phyloP scores from a whole-genome alignment of 2,888 invertebrate genomes.

The Erannis defoliaria region DNA sequence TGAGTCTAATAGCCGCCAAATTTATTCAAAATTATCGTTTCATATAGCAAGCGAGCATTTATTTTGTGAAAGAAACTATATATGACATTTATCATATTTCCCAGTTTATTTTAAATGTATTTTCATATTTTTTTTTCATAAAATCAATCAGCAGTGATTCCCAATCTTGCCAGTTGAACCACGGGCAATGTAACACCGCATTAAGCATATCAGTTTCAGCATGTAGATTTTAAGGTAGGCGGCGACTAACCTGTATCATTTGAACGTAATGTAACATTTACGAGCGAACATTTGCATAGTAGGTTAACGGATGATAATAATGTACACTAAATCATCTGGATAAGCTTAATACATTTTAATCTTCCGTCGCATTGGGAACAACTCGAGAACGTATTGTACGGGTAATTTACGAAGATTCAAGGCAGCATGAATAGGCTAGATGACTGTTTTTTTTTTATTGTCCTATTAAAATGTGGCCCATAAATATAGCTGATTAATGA shows the following conservation, averaged over 20 bases:
- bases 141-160: conserved; percentile 51
- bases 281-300: not conserved
- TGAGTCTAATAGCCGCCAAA: not conserved
- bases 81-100: not conserved
- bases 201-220: conserved; percentile 76
- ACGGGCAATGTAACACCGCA: conserved; percentile 56
- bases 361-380: too few species aligned
- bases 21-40: not conserved
- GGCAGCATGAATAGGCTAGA: too few species aligned
- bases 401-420: too few species aligned
- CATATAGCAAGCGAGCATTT: not conserved
- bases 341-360: not conserved
- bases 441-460: too few species aligned
- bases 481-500: too few species aligned
- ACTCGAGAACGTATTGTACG: too few species aligned
- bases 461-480: too few species aligned
- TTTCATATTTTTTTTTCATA: conserved; percentile 5
- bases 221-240: conserved; percentile 58
- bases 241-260: not conserved
- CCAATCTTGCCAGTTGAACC: conserved; percentile 46
- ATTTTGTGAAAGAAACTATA: not conserved
- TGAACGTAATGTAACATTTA: not conserved
- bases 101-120: not conserved
- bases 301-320: too few species aligned
- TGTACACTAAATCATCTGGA: too few species aligned